Conservation (phyloP, 2,888 invertebrate genomes). For the Chrysina gloriosa region DNA sequence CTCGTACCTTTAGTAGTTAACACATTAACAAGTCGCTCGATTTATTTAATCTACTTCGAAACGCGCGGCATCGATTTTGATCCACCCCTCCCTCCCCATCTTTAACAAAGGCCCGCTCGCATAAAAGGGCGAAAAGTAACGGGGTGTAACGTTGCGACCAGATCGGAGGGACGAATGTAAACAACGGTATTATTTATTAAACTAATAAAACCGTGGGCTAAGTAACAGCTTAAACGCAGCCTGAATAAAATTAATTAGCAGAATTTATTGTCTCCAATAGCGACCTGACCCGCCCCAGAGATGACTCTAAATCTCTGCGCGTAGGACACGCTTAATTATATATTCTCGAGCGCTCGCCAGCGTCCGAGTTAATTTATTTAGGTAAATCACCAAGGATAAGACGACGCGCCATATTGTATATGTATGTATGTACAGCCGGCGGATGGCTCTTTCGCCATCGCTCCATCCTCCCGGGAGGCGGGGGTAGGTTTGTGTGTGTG, state of each 20-base stretch:
- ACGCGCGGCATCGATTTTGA: too few relatives aligned
- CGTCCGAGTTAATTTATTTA: slow-evolving; percentile 57
- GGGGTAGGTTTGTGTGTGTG: too few relatives aligned
- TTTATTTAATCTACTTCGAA: too few relatives aligned
- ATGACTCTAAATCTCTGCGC: slow-evolving; percentile 59
- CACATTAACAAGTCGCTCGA: too few relatives aligned
- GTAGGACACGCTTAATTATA: slow-evolving; percentile 57
- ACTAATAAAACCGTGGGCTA: slow-evolving; percentile 47
- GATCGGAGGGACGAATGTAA: slow-evolving; percentile 19
- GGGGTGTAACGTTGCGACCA: too few relatives aligned
- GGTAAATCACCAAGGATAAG: slow-evolving; percentile 42
- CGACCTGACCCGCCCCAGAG: slow-evolving; percentile 51
- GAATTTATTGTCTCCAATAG: slow-evolving; percentile 60
- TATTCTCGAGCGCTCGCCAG: slow-evolving; percentile 55
- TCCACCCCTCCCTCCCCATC: too few relatives aligned
- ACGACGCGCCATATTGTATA: slow-evolving; percentile 30
- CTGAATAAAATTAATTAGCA: slow-evolving; percentile 62
- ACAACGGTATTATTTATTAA: slow-evolving; percentile 40
- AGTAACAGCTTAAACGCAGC: slow-evolving; percentile 56
- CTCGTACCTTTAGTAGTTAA: too few relatives aligned
- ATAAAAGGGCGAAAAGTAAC: too few relatives aligned
- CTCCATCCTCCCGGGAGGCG: too few relatives aligned
- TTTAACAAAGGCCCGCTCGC: too few relatives aligned
- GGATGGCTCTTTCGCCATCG: slow-evolving; percentile 5
- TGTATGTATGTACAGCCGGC: not conserved